Base-by-base conservation (phyloP, 2,797 vertebrate species). In the Scolopax rusticola region DNA sequence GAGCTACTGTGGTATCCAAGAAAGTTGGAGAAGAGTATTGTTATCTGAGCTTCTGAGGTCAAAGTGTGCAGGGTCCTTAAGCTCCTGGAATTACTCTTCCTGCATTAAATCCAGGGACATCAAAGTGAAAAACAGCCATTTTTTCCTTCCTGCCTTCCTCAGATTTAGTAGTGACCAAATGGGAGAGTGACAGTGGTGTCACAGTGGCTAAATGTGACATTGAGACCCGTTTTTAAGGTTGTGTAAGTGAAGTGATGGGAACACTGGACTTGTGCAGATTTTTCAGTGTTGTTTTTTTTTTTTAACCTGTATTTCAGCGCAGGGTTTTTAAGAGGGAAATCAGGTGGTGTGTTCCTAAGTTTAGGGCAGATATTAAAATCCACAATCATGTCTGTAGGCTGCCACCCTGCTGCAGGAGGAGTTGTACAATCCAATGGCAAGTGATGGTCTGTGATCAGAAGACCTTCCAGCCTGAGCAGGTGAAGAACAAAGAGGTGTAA, bases 321-420 rank as follows among this genome's bases (percentile, higher is more conserved):
- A 40, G 6, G 0, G 1, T 21, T 56, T 84, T 57, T 11, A 50
- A 84, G n/a, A 67, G 36, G 48, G 78, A 86, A 63, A 60, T 19
- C 18, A 5, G 14, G 1, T 47, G 11, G 4, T 65, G 8, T 28
- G 11, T 68, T 82, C 13, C 19, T 53, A 25, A 65, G 59, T 57
- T 87, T 32, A 76, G 41, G 14, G 30, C 3, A 13, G 33, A 14
- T n/a, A 85, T 71, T 53, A 88, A 50, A 73, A 74, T 50, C 27
- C 0, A 0, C 9, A 8, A 3, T 79, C 7, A 0, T 18, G 21
- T 45, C 50, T 84, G 41, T 65, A 81, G 70, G 25, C 43, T 69
- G 71, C 3, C 6, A 33, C 8, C 32, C 8, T 3, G 7, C 81
- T 85, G 43, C 0, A 0, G 43, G 63, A 51, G 50, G 21, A 68